Evolutionary conservation across 2,797 vertebrate genomes (phyloP).

Genomic region (Micromesistius poutassou): DNA sequence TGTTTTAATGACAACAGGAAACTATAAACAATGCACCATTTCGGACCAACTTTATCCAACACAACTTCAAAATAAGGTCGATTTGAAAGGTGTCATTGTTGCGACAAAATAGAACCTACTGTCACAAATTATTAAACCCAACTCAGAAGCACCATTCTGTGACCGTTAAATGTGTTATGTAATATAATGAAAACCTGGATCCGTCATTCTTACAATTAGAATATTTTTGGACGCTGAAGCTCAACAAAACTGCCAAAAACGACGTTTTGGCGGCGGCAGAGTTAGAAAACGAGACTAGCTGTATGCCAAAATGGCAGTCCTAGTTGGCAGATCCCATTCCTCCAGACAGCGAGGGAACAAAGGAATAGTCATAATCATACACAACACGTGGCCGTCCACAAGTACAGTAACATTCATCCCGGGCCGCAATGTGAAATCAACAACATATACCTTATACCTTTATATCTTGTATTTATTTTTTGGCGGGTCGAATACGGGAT

Average conservation of each 20-base stretch:
- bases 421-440: not conserved
- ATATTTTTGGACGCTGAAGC: not conserved
- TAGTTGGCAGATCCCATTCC: conserved; percentile 6
- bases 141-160: not conserved
- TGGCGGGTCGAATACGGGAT: not conserved
- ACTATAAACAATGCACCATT: not conserved
- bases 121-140: not conserved
- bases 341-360: not conserved
- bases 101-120: not conserved
- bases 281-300: not conserved
- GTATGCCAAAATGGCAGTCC: conserved; percentile 2
- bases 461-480: not conserved
- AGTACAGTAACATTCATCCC: not conserved
- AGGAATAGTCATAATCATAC: not conserved
- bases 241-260: not conserved
- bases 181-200: not conserved
- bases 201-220: not conserved
- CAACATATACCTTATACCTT: not conserved
- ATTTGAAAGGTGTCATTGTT: not conserved
- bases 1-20: not conserved
- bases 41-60: not conserved
- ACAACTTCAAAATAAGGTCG: not conserved
- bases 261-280: not conserved
- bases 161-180: not conserved
- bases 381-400: conserved; percentile 2